Evolutionary conservation across 2,113 vertebrate genomes (phyloP).

Genomic region (Cathartes aura): DNA sequence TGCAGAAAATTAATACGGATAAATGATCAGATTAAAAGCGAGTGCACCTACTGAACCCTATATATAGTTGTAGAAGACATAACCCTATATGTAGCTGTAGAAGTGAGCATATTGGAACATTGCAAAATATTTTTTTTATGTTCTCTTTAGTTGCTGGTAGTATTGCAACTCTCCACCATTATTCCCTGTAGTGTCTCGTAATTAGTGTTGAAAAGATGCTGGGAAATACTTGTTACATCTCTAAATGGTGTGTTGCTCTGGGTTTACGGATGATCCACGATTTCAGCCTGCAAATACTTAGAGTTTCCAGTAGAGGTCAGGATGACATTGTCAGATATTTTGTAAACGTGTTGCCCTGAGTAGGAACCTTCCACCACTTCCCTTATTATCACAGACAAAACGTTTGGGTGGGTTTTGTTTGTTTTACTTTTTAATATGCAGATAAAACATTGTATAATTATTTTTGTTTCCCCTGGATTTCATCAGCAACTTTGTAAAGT

Average conservation of each 20-base stretch:
- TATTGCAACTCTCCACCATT: not conserved
- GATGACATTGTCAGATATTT: conserved; percentile 50
- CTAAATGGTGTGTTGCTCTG: not conserved
- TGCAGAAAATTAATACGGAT: not conserved
- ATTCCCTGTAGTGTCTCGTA: not conserved
- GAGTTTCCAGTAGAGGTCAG: conserved; percentile 68
- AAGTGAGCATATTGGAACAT: not conserved
- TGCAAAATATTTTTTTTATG: not conserved
- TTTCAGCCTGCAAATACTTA: conserved; percentile 16
- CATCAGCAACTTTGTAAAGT: not conserved
- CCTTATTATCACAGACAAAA: not conserved
- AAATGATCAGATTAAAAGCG: not conserved
- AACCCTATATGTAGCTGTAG: rapidly evolving
- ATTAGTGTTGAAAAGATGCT: not conserved
- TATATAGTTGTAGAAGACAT: not conserved
- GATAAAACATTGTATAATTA: not conserved
- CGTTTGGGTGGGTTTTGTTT: conserved; percentile 13
- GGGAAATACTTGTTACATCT: not conserved
- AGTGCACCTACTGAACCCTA: not conserved
- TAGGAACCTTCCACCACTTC: not conserved
- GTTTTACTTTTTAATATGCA: not conserved
- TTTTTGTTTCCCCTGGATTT: not conserved
- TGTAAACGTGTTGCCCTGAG: not conserved
- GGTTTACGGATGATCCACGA: not conserved
- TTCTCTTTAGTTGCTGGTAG: not conserved